These are phyloP conservation scores for Umimayanthus chanpuru DNA, from an alignment of 92 coral and sea anemone genomes.

Conservation along the genomic window DNA sequence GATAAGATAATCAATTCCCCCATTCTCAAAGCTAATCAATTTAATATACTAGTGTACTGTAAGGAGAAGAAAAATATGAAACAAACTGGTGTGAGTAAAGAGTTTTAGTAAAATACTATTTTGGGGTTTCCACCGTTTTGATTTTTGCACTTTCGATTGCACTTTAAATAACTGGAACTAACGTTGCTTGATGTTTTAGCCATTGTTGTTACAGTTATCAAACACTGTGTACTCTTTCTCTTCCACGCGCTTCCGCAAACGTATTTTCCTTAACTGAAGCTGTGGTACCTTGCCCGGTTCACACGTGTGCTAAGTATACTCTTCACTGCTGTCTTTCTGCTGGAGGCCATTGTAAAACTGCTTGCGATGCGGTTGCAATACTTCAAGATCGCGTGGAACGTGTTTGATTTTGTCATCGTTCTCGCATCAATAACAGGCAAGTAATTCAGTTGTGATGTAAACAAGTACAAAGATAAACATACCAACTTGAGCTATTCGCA, in stretches of 20 bases:
- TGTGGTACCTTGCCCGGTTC: constrained; percentile 5
- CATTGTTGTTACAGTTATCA: neutral
- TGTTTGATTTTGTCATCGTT: constrained; percentile 87
- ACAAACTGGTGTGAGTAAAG: too few relatives aligned
- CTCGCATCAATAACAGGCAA: constrained; percentile 84
- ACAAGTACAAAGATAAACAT: neutral
- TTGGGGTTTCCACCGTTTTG: neutral
- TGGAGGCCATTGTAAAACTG: constrained; percentile 83
- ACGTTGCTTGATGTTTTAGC: neutral
- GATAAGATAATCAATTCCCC: too few relatives aligned
- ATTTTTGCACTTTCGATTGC: too few relatives aligned
- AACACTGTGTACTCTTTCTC: neutral
- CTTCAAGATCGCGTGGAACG: constrained; percentile 90
- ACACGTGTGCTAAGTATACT: constrained; percentile 40
- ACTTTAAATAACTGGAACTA: too few relatives aligned
- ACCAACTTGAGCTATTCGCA: neutral
- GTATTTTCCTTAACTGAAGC: constrained; percentile 9
- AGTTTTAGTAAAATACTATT: too few relatives aligned
- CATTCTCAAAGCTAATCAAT: too few relatives aligned
- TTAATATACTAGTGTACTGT: too few relatives aligned
- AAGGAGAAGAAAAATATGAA: too few relatives aligned
- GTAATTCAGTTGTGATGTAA: neutral
- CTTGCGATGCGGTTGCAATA: constrained; percentile 80
- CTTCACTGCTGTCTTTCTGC: constrained; percentile 84
- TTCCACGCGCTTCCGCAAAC: neutral